Evolutionary conservation across 2,113 vertebrate species (phyloP), one percentile per base, ranked within the genome.

Genomic region (Silurus asotus): DNA sequence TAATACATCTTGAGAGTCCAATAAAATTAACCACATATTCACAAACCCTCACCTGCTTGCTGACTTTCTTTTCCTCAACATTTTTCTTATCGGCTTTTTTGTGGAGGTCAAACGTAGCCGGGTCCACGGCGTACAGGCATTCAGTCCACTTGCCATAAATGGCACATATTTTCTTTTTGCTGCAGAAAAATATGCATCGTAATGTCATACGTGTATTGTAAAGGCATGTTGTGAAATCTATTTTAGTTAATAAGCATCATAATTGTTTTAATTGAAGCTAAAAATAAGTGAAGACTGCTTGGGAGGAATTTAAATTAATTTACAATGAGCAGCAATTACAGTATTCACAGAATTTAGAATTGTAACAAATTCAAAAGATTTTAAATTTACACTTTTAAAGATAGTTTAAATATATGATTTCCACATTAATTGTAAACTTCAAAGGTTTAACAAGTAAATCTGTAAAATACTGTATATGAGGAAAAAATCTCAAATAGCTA

Each of bases 71-170:
- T 70, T 99, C 98, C 45, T 98, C 97, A 0, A 94, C 77, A 76
- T 90, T 96, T 91, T 96, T 99, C 93, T 95, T 97, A 91, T 99
- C 97, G 0, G 94, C 94, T 90, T 98, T 99, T 91, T 97, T 98
- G 94, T 97, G 95, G 87, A 96, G 92, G 0, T 99, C 98, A 0
- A 97, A 99, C 0, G 93, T 90, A 45, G 93, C 93, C 0, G 95
- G 92, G 89, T 99, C 96, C 14, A 97, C 94, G 1, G 95, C 96
- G 92, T 98, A 99, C 28, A 99, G 92, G 87, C 97, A 98, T 88
- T 99, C 98, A 0, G 98, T 99, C 98, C 98, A 99, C 90, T 99
- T 99, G 81, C 98, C 98, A 19, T 99, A 99, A 28, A 99, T 95
- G 0, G 97, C 96, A 89, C 96, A 97, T 3, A 98, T 93, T 88